Evolutionary conservation across 2,113 vertebrate species (phyloP).

Genomic region (Pipa parva): DNA sequence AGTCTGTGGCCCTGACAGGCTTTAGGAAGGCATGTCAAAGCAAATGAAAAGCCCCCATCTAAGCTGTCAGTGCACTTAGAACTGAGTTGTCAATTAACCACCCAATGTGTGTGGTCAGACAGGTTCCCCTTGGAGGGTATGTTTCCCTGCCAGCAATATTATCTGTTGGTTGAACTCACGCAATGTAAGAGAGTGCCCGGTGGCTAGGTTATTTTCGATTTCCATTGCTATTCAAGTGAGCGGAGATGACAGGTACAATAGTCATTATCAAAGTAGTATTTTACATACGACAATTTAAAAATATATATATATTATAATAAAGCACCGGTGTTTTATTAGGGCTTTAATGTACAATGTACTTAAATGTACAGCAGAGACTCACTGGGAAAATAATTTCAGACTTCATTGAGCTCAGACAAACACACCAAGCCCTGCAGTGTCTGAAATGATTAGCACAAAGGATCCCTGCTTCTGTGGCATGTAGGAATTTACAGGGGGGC

Average conservation of each 20-base stretch:
- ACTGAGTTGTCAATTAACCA: conserved; percentile 39
- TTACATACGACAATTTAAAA: conserved; percentile 17
- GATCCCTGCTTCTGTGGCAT: neutral
- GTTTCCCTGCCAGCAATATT: conserved; percentile 37
- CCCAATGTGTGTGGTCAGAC: conserved; percentile 35
- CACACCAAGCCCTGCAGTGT: conserved; percentile 3
- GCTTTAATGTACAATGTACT: conserved; percentile 11
- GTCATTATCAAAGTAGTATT: conserved; percentile 32
- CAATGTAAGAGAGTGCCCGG: conserved; percentile 47
- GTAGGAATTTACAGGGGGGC: neutral
- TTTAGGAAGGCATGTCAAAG: conserved; percentile 33
- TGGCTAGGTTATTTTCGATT: conserved; percentile 46
- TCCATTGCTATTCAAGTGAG: conserved; percentile 45
- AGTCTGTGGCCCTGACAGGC: conserved; percentile 31
- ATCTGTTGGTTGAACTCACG: conserved; percentile 34
- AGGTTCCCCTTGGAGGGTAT: conserved; percentile 34
- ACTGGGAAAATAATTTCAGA: conserved; percentile 11
- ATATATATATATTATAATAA: neutral
- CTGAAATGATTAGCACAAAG: neutral
- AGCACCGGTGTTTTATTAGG: neutral
- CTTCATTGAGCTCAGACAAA: conserved; percentile 12
- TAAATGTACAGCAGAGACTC: neutral
- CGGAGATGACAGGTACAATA: conserved; percentile 34
- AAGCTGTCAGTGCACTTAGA: conserved; percentile 36
- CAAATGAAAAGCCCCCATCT: conserved; percentile 31